Evolutionary conservation across 2,113 vertebrate species (phyloP).

Genomic region (Orycteropus afer): DNA sequence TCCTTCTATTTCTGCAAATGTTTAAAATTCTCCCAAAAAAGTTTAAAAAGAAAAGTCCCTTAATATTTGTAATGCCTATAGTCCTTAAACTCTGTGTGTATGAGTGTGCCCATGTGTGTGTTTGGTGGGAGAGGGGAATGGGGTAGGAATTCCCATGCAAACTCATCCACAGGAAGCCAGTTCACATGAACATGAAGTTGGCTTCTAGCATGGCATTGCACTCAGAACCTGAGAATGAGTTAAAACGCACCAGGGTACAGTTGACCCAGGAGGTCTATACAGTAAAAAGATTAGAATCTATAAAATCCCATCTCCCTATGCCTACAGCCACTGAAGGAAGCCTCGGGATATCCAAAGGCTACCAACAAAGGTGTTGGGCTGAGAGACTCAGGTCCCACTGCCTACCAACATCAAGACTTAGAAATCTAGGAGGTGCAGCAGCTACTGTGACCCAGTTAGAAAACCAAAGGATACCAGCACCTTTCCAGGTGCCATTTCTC

Average conservation of each 20-base stretch:
- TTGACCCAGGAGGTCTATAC: background rate
- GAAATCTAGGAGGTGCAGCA: background rate
- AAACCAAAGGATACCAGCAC: background rate
- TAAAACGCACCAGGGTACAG: background rate
- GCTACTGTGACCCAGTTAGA: fast-evolving
- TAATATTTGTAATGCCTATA: background rate
- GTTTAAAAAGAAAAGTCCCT: background rate
- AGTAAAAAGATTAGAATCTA: background rate
- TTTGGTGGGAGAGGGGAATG: background rate
- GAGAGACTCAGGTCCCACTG: background rate
- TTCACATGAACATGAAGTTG: fast-evolving
- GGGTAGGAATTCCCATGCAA: fast-evolving
- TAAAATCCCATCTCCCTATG: background rate
- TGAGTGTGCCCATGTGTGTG: background rate
- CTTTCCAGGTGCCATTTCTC: background rate
- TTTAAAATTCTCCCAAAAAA: background rate
- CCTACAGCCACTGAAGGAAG: background rate
- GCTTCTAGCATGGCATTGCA: no score
- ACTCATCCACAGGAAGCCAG: background rate
- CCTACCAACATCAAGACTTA: background rate
- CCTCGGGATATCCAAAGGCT: background rate
- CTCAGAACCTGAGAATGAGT: background rate
- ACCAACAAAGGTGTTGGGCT: background rate
- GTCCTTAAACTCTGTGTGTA: background rate
- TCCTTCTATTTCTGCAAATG: fast-evolving